Base-by-base conservation (phyloP, 2,113 vertebrate genomes). In the Colinus virginianus region DNA sequence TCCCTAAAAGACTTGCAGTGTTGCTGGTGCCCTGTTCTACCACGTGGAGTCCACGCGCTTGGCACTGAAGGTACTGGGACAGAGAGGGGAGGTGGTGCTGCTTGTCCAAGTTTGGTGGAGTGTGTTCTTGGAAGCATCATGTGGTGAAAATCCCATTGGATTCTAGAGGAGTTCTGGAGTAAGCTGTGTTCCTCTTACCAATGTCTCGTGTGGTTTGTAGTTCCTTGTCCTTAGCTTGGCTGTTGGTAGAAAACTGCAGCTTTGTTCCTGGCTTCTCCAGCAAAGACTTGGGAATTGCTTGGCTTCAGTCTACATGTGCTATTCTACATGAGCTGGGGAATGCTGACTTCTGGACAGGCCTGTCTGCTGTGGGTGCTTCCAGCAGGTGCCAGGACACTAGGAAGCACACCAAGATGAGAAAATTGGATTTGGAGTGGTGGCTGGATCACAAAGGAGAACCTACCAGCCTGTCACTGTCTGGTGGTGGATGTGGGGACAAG, bases 11-110 rank as follows among this genome's bases (percentile, higher is more conserved):
- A 38, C 36, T 70, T 77, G 55, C 0, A 0, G 9, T 55, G 36
- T 59, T 74, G 36, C 43, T 90, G 49, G 16, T 67, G n/a, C 14
- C 28, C 28, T 85, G 72, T 85, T 43, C 61, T 74, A 28, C 49
- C 0, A 0, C 23, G 23, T 19, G 7, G 30, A 90, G 80, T 40
- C 34, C 55, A 61, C 43, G 26, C 0, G 0, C 11, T 80, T 34
- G 71, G 58, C 64, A 45, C 21, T 16, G 63, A 56, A 93, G 48
- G 53, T 68, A 13, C 53, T 56, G n/a, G 66, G 32, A 26, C 34
- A 43, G 17, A 34, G 23, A 74, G 22, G 46, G 58, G 46, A 77
- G 49, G 61, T 38, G 4, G 20, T 87, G 64, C 81, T 87, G 25
- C 78, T 70, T 85, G 62, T 80, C 80, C 15, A 9, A 11, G 1